Percentiles rank a stretch among this genome's conserved stretches.
These are phyloP conservation scores for Choloepus didactylus DNA, from an alignment of 2,797 vertebrate species.

Conservation along the genomic window DNA sequence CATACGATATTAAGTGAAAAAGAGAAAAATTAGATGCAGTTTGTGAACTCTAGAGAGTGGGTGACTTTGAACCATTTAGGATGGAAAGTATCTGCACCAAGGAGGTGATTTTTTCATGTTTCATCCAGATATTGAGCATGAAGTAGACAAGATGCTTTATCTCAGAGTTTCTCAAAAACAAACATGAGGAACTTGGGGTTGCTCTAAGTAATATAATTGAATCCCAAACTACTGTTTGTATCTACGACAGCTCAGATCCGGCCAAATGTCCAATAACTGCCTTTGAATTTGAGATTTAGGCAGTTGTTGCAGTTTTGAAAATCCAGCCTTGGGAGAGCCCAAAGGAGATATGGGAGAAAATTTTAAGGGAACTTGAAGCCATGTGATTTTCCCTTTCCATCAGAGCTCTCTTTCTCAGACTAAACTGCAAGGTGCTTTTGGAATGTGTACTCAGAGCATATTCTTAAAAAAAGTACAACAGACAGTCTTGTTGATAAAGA, in stretches of 20 bases:
- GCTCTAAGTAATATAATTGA: not conserved
- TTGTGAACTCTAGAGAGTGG: not conserved
- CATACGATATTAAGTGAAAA: not conserved
- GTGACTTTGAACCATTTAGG: not conserved
- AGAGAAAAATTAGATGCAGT: not conserved
- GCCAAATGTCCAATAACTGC: not conserved
- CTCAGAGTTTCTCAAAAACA: not conserved
- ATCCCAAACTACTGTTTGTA: not conserved
- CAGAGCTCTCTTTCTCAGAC: not conserved
- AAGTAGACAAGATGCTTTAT: not conserved
- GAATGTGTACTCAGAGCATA: not conserved
- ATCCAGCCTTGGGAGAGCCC: not conserved
- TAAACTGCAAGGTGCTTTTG: not conserved
- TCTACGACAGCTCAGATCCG: not conserved
- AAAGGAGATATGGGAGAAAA: not conserved
- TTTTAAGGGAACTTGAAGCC: not conserved
- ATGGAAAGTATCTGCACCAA: not conserved
- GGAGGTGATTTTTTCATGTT: not conserved
- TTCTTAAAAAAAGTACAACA: not conserved
- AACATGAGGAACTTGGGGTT: not conserved
- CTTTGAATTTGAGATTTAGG: not conserved
- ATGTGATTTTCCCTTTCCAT: not conserved
- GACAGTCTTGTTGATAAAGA: not conserved
- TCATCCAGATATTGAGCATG: not conserved
- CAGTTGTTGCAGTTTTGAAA: not conserved